Conservation (phyloP, 2,113 vertebrate species). For the Sapayoa aenigma region DNA sequence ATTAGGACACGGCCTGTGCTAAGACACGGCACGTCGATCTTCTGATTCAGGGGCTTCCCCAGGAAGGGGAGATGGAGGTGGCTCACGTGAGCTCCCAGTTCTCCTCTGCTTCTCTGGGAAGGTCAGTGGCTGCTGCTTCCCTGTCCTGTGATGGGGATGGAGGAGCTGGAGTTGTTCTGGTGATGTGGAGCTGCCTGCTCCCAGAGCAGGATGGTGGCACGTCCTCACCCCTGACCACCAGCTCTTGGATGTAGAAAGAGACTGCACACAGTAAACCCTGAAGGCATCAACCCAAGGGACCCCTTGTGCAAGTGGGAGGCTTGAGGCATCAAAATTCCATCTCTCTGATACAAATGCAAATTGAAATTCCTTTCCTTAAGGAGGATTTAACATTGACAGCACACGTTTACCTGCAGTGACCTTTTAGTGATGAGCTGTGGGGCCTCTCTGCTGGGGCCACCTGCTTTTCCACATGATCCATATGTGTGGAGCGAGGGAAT, state of each 20-base stretch:
- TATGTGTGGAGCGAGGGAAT: rapidly evolving
- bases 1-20: neutral
- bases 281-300: neutral
- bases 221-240: neutral
- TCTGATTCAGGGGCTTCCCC: conserved; percentile 5
- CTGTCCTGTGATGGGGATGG: neutral
- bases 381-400: neutral
- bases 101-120: neutral
- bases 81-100: neutral
- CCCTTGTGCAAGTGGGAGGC: rapidly evolving
- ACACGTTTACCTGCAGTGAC: neutral
- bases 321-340: neutral
- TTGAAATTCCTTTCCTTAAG: neutral
- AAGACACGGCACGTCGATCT: neutral
- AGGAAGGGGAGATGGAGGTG: neutral
- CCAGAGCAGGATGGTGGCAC: neutral
- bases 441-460: neutral
- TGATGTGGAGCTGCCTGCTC: neutral
- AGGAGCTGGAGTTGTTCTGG: neutral
- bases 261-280: neutral
- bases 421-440: neutral
- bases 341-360: neutral
- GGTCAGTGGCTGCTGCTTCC: neutral
- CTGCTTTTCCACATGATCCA: neutral
- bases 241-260: neutral